Base-by-base conservation (phyloP, 2,113 vertebrate species). In the Lagopus muta region DNA sequence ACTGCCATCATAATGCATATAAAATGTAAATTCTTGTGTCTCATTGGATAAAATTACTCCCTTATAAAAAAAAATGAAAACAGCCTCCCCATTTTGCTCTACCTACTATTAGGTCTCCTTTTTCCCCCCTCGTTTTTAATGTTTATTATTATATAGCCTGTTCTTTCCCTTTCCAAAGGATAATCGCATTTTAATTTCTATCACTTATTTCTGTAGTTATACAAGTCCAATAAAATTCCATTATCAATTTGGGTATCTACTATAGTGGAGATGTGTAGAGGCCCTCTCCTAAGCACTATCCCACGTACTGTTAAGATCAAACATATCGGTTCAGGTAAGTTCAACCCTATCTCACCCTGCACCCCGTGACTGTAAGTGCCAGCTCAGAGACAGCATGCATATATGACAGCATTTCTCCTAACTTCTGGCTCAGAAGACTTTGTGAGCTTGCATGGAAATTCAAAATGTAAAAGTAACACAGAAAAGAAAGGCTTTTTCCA, bases 311-410 rank as follows among this genome's bases (percentile, higher is more conserved):
- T 48, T 69, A 20, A 24, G 71, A 69, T 28, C 20, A 42, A 52
- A 36, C 24, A 5, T 4, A 11, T 4, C 0, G 0, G 10, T 54
- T 47, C 27, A 8, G 28, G 20, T 15, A 19, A 25, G 8, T 47
- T 54, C 55, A 36, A 61, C 20, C 42, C n/a, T 47, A 21, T 10
- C 24, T 25, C 65, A 40, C n/a, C 22, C 25, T n/a, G 15, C 14
- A 42, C 62, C 40, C 66, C 57, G 18, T 12, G 11, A 30, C 52
- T 18, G 18, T 0, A 50, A 27, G 22, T 42, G n/a, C 62, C 55
- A 70, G 6, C 24, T 19, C 55, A 36, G 28, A 64, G 73, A 25
- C 14, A 74, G 16, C 8, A 45, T 6, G 12, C 1, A 0, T 9
- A 10, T 13, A 12, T 8, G 45, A 34, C 11, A 45, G 36, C 77